Evolutionary conservation across 1,140 invertebrate genomes (phyloP), one percentile per base, ranked within the genome.

Genomic region (Listronotus bonariensis): DNA sequence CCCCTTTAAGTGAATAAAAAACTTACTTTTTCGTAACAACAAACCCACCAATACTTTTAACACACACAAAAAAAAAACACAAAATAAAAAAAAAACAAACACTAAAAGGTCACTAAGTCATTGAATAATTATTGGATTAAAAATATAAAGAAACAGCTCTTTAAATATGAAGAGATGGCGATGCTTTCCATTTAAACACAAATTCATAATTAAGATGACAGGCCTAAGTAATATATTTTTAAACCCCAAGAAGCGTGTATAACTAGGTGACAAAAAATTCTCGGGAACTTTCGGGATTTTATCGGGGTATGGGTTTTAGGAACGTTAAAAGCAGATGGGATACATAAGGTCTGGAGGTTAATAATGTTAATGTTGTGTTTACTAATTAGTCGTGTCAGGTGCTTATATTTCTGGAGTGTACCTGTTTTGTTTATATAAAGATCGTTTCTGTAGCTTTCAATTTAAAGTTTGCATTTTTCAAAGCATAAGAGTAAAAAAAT

Each of bases 121-220:
- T 54, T 9, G 11, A 17, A 15, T 8, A 12, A 41, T 49, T 49
- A 20, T 12, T 12, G 15, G 11, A 12, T 52, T 12, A 60, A 36
- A 14, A 36, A 48, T 32, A 2, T 17, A 56, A 64, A 14, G 48
- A 42, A 41, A 38, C 12, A 41, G 26, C 18, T 31, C 2, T 36
- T 36, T 36, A 36, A 36, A 36, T 10, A 12, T 36, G 8, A 5
- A 10, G 11, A 8, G 34, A 10, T 36, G 34, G 34, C 26, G 52
- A 68, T 53, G 58, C 53, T 36, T 59, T 26, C 49, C 67, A 68
- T 72, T 67, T 61, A 69, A 69, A 54, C 42, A 43, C 62, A 55
- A 67, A 59, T 58, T 62, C 54, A 61, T 60, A 72, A 72, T 69
- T 69, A 64, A 72, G 65, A 53, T 69, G 70, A 69, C 68, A 72